phyloP scores from a whole-genome alignment of 2,113 vertebrate genomes.

The Perccottus glenii region DNA sequence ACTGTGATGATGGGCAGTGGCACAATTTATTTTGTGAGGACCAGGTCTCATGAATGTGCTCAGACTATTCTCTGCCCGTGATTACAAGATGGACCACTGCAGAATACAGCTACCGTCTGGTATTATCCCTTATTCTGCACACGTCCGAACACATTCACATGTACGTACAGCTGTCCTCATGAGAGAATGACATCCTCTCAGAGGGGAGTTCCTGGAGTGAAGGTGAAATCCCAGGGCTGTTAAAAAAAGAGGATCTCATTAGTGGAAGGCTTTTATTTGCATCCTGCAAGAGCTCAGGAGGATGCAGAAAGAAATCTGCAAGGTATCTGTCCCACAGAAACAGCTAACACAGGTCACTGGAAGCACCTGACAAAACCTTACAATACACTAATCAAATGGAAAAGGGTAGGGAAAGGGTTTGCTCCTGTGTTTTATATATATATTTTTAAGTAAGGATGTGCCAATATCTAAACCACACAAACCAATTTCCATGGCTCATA shows the following conservation, averaged over 20 bases:
- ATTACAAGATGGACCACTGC: not conserved
- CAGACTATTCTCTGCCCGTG: not conserved
- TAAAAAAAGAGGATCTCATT: conserved; percentile 53
- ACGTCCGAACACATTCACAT: not conserved
- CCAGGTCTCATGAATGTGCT: not conserved
- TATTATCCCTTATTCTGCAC: not conserved
- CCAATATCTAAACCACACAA: no score
- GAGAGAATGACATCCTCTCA: conserved; percentile 13
- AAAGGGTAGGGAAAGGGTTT: not conserved
- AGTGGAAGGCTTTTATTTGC: conserved; percentile 46
- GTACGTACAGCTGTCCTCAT: not conserved
- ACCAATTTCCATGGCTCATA: no score
- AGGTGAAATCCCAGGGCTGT: conserved; percentile 16
- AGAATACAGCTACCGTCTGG: not conserved
- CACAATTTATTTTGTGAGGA: not conserved
- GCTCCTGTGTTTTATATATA: no score
- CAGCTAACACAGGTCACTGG: conserved; percentile 13
- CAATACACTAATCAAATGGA: not conserved
- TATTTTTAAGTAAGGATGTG: no score
- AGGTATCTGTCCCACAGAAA: conserved; percentile 44
- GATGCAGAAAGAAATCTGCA: conserved; percentile 34
- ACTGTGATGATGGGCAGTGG: not conserved
- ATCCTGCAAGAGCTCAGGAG: conserved; percentile 31
- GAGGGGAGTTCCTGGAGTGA: conserved; percentile 25
- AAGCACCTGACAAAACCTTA: not conserved